Conservation (phyloP, 2,797 vertebrate species). For the Simalia tracyae region DNA sequence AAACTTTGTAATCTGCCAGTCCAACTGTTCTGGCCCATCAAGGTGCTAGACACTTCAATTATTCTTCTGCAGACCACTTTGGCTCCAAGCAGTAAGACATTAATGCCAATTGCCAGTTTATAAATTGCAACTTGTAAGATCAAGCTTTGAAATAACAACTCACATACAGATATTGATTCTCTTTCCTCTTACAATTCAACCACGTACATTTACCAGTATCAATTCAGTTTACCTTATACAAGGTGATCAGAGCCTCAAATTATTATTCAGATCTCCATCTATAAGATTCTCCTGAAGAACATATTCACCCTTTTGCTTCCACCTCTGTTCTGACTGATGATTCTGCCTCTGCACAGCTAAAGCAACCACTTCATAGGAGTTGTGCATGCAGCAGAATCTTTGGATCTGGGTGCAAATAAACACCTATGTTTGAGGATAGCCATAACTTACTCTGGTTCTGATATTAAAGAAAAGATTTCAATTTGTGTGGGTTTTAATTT, state of each 20-base stretch:
- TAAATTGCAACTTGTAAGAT: neutral
- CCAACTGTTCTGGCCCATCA: neutral
- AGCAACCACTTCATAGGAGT: neutral
- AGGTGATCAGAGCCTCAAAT: neutral
- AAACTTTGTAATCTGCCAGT: neutral
- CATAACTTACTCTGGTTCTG: conserved; percentile 1
- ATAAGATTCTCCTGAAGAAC: neutral
- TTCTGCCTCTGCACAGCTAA: neutral
- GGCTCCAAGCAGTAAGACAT: neutral
- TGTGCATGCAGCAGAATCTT: neutral
- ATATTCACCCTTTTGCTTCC: neutral
- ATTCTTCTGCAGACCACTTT: neutral
- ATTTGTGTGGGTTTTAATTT: conserved; percentile 15
- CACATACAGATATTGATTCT: neutral
- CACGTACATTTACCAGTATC: neutral
- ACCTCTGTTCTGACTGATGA: neutral
- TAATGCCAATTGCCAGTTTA: neutral
- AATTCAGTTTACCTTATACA: neutral
- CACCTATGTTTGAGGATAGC: neutral
- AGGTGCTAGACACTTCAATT: neutral
- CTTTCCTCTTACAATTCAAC: neutral
- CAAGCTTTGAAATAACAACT: neutral
- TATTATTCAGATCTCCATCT: neutral
- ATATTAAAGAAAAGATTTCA: conserved; percentile 12
- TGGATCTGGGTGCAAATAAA: neutral